Evolutionary conservation across 2,113 vertebrate genomes (phyloP), one percentile per base, ranked within the genome.

Genomic region (Alethe castanea): DNA sequence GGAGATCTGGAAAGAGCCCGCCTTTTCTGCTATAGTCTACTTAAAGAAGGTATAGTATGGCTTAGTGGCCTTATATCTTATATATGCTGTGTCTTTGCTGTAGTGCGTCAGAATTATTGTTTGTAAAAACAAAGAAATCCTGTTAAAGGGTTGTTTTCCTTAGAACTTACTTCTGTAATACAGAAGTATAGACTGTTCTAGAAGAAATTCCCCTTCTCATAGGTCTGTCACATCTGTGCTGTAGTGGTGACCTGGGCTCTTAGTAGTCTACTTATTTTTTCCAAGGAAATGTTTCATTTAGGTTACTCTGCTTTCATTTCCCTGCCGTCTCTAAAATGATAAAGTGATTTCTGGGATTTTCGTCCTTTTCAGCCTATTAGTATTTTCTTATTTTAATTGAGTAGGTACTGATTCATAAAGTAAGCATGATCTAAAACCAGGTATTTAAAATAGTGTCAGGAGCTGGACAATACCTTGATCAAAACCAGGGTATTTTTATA

Each of bases 11-110:
- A 99, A 91, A 98, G 98, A 94, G 99, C 98, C 12, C 99, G 98
- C 26, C 84, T 99, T n/a, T 97, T 99, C 65, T 99, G 98, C 85
- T 99, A 99, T 73, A 98, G 97, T 88, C 94, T 99, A 9, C 98
- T 99, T 31, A 98, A 98, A 91, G 99, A 99, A 98, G 99, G 99
- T 99, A 87, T 33, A 79, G 38, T 40, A 10, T 16, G 19, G 5
- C 33, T 29, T 62, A 20, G 44, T n/a, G n/a, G 28, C 40, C 25
- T 65, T 48, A 5, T 40, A 3, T 44, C 7, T 40, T 47, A 91
- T 72, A 33, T 35, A 16, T 22, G 1, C 10, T 57, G 0, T 48
- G 22, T 35, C 45, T 90, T 53, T 78, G 22, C 87, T 74, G 25
- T 29, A 20, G 25, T 38, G 25, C 83, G 78, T 19, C 53, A 81